Base-by-base conservation (phyloP, 2,797 vertebrate species). In the Microcaecilia unicolor region DNA sequence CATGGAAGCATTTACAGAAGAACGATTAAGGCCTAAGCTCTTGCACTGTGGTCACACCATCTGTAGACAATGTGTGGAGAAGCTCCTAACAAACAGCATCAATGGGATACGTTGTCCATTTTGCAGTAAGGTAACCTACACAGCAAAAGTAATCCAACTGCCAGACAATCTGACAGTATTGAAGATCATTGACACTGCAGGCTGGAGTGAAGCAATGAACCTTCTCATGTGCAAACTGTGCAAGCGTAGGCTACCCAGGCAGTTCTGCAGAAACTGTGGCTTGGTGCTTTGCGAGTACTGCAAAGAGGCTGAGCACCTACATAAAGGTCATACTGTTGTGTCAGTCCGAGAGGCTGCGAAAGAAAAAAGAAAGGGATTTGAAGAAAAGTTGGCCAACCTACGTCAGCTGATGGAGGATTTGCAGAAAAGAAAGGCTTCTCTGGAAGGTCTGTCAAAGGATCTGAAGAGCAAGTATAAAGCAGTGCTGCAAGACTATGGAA, bases 31-130 rank as follows among this genome's bases (percentile, higher is more conserved):
- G 45, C 93, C 94, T 39, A 98, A 98, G 49, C 89, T 98, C 13
- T 70, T 98, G 33, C 93, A 97, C 64, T 98, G 95, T 2, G 95
- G 95, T 24, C 94, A 98, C 47, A 94, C 94, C 2, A 89, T 94
- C 51, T 98, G 95, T 70, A 85, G 84, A 20, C 91, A 90, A 54
- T 98, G 95, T 72, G 80, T 97, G 15, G 95, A 98, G 68, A 96
- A 97, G 66, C 83, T 98, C 10, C 70, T 98, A 41, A 93, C 93
- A 5, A 90, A 78, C 31, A 96, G 89, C 39, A 98, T 98, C 57
- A 97, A 98, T 0, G 93, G 93, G 0, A 93, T 98, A 22, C 92
- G 95, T 24, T 98, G 95, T 55, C 94, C 95, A 6, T 98, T 98
- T 32, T 98, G 94, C 65, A 98, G 92, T 77, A 92, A 87, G 55